phyloP scores from a whole-genome alignment of 2,888 invertebrate genomes.

The Aproaerema taeniolella region DNA sequence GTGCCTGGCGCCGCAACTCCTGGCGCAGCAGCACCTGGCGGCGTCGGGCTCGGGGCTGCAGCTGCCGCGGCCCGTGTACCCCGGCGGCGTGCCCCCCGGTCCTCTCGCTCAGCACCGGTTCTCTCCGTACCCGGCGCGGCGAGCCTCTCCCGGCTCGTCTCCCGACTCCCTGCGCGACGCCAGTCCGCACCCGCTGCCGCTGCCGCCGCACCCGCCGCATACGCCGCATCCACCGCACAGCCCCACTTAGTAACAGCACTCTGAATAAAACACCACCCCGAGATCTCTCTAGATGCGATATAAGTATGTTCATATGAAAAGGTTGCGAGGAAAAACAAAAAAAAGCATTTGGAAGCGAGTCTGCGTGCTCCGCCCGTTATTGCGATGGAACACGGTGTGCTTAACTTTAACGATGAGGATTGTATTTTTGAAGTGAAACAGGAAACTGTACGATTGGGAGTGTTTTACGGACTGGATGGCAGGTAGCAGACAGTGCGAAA shows the following conservation, averaged over 20 bases:
- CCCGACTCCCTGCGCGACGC: slow-evolving; percentile 79
- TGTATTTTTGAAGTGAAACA: slow-evolving; percentile 32
- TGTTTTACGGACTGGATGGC: too few relatives aligned
- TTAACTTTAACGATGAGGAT: slow-evolving; percentile 29
- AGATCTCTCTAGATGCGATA: slow-evolving; percentile 44
- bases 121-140: slow-evolving; percentile 77
- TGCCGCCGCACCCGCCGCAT: slow-evolving; percentile 48
- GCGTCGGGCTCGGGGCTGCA: slow-evolving; percentile 68
- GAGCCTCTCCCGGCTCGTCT: slow-evolving; percentile 74
- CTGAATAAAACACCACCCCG: slow-evolving; percentile 29
- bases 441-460: too few relatives aligned
- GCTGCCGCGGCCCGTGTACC: slow-evolving; percentile 71
- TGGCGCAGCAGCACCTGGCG: slow-evolving; percentile 82
- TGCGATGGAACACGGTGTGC: slow-evolving; percentile 24
- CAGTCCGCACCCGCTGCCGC: slow-evolving; percentile 55
- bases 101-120: slow-evolving; percentile 79
- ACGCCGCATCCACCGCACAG: slow-evolving; percentile 63
- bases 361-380: slow-evolving; percentile 21
- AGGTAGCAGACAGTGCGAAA: too few relatives aligned
- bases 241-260: slow-evolving; percentile 58
- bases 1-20: slow-evolving; percentile 79
- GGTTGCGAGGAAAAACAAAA: slow-evolving; percentile 28
- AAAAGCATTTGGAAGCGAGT: slow-evolving; percentile 25
- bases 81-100: slow-evolving; percentile 34
- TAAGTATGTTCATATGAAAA: slow-evolving; percentile 37